Conservation (phyloP, 2,113 vertebrate species). For the Sceloporus undulatus region DNA sequence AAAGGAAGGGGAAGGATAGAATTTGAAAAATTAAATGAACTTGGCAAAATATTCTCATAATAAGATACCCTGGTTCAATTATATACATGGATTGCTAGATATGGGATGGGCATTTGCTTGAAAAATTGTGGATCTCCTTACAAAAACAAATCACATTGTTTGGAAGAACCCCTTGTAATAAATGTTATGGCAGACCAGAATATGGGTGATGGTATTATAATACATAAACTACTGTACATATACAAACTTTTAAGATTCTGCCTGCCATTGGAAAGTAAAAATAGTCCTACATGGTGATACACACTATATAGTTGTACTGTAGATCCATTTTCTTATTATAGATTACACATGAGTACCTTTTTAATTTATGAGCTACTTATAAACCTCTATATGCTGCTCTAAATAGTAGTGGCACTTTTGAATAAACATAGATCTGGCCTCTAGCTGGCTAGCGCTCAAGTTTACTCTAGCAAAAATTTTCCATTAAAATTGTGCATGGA, state of each 20-base stretch:
- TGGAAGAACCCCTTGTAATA: not conserved
- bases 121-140: not conserved
- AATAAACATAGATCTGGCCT: not conserved
- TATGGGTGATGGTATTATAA: not conserved
- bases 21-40: not conserved
- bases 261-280: not conserved
- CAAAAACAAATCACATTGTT: not conserved
- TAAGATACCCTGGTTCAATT: not conserved
- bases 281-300: not conserved
- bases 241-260: not conserved
- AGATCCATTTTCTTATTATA: not conserved
- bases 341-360: not conserved
- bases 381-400: not conserved
- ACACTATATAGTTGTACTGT: not conserved
- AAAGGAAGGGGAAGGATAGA: too few relatives aligned
- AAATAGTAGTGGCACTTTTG: conserved; percentile 41
- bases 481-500: conserved; percentile 48
- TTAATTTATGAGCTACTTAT: conserved; percentile 4
- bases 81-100: not conserved
- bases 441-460: conserved; percentile 7
- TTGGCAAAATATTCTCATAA: not conserved
- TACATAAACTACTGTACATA: not conserved
- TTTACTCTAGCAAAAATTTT: conserved; percentile 41
- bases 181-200: not conserved
- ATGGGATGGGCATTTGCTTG: too few relatives aligned